Conservation (phyloP, 2,113 vertebrate species). For the Mobula birostris region DNA sequence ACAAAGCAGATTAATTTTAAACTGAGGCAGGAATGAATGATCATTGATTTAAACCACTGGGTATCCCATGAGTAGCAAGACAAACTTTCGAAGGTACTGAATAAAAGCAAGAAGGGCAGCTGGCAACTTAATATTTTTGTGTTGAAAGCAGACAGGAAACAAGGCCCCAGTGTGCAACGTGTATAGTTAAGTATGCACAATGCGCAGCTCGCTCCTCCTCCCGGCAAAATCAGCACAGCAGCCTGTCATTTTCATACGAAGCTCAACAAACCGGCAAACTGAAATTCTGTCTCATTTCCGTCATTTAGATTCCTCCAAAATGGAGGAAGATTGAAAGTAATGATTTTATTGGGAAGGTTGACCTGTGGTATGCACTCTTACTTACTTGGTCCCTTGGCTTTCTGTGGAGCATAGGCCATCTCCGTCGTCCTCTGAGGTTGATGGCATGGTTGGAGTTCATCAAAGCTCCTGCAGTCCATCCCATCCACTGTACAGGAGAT, state of each 20-base stretch:
- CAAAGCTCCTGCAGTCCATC: too few relatives aligned
- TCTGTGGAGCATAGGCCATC: too few relatives aligned
- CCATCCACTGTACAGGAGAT: too few relatives aligned
- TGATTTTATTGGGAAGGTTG: neutral
- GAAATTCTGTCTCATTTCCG: neutral
- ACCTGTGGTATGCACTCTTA: neutral
- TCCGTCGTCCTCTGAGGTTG: too few relatives aligned
- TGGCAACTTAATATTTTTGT: neutral
- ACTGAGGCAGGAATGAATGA: slow-evolving; percentile 1
- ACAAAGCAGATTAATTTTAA: slow-evolving; percentile 9
- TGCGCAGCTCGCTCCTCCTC: neutral
- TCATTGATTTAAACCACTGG: neutral
- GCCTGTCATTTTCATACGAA: neutral
- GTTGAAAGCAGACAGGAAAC: neutral
- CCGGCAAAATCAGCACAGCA: neutral
- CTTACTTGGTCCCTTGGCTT: too few relatives aligned
- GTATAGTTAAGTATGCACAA: neutral
- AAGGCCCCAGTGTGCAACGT: neutral
- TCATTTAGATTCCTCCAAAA: neutral
- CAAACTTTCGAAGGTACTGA: neutral
- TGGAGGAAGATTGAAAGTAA: neutral
- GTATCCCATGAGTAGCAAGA: slow-evolving; percentile 1
- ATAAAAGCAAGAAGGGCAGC: neutral
- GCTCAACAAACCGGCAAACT: neutral
- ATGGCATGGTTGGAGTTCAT: too few relatives aligned